Evolutionary conservation across 2,888 invertebrate species (phyloP), one percentile per base, ranked within the genome.

Genomic region (Hypercompe scribonia): DNA sequence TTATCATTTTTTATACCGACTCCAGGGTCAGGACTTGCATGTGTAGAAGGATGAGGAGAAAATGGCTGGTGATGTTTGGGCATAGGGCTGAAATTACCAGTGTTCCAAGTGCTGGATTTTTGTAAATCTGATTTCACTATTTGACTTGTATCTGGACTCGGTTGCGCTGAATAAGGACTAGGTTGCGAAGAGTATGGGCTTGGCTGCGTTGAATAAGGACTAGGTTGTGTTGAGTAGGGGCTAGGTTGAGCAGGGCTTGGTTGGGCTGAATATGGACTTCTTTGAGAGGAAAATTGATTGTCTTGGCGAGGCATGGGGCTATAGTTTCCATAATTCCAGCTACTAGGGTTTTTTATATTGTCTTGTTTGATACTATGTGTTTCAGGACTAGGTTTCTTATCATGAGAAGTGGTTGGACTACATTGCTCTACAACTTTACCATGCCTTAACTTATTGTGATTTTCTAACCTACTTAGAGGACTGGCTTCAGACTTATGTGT

Each of bases 291-390:
- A 75, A 94, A 95, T 74, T 93, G 93, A 75, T 84, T 89, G 33
- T 96, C 95, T 78, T 95, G 95, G 65, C 95, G 90, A 11, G 95
- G 90, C 94, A 95, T 94, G 3, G 96, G 95, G 73, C 96, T 96
- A 78, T 93, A 94, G 81, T 90, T 93, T 3, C 92, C 94, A 71
- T 94, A 94, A 79, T 93, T 94, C 93, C 95, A 95, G 75, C 86
- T 93, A 83, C 91, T 94, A 15, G 92, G 92, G 83, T 91, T 94
- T 75, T 95, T 95, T 68, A 94, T 92, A 73, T 68, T 84, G 75
- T 95, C 95, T 70, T 93, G 93, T 81, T 95, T 95, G 68, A 90
- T 82, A 68, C 87, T 86, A 73, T 90, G 79, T 3, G 91, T 90
- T 84, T 95, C 95, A 2, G 95, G 95, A 84, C 95, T 95, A 80